Conservation (phyloP, 2,797 vertebrate genomes). For the Lutjanus argentimaculatus region DNA sequence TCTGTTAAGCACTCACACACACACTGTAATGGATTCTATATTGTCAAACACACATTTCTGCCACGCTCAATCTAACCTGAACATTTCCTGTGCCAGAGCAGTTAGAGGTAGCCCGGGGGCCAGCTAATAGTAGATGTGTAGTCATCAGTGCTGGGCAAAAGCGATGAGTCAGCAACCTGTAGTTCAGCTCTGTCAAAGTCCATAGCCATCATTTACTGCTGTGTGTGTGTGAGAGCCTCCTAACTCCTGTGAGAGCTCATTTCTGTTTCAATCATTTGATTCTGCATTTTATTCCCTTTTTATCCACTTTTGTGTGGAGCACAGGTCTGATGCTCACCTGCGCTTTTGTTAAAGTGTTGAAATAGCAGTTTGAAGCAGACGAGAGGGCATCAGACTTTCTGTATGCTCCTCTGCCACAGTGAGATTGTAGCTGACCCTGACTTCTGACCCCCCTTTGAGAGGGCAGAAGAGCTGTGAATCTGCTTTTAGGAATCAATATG, state of each 20-base stretch:
- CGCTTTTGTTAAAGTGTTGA: neutral
- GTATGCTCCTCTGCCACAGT: neutral
- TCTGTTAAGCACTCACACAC: conserved; percentile 19
- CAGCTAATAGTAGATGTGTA: conserved; percentile 70
- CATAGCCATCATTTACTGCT: conserved; percentile 60
- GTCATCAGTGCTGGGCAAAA: conserved; percentile 68
- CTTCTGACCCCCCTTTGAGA: neutral
- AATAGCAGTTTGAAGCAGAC: neutral
- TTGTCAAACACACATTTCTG: conserved; percentile 62
- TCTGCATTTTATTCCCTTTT: neutral
- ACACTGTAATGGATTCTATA: conserved; percentile 57
- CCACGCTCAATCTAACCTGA: conserved; percentile 60
- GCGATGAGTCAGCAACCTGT: conserved; percentile 72
- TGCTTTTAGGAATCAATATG: neutral
- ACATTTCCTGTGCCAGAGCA: conserved; percentile 64
- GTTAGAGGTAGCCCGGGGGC: conserved; percentile 66
- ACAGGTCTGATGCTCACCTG: neutral
- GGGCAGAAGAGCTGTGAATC: neutral
- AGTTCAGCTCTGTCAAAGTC: conserved; percentile 66
- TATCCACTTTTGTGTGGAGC: neutral
- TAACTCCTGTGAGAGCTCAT: conserved; percentile 17
- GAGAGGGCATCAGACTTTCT: neutral
- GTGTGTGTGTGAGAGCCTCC: conserved; percentile 27
- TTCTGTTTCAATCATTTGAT: conserved; percentile 8
- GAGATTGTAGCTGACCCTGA: neutral